Evolutionary conservation across 1,140 invertebrate species (phyloP).

Genomic region (Frieseomelitta varia): DNA sequence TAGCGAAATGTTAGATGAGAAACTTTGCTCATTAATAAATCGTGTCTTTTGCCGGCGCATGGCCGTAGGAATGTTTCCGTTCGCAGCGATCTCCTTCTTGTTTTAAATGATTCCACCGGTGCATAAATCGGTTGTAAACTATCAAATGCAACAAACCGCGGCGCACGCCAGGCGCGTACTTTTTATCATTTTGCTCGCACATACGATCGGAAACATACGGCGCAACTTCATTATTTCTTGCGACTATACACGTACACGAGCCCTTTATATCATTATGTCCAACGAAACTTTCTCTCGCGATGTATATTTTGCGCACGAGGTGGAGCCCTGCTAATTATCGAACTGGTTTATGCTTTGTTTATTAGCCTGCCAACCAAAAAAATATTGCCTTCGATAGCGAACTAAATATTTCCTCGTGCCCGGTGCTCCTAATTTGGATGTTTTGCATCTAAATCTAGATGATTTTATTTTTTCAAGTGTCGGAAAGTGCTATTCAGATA

Average conservation of each 20-base stretch:
- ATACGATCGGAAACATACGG: constrained; percentile 30
- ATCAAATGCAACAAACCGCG: not conserved
- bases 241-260: not conserved
- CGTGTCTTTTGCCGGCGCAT: not conserved
- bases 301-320: not conserved
- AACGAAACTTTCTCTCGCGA: not conserved
- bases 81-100: not conserved
- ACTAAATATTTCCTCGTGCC: not conserved
- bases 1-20: constrained; percentile 13
- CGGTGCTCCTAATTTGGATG: too few species aligned
- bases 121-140: not conserved
- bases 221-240: constrained; percentile 37
- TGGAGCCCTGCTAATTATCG: not conserved
- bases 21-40: constrained; percentile 22
- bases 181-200: constrained; percentile 10
- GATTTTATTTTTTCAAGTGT: too few species aligned
- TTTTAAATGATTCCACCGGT: constrained; percentile 10
- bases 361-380: not conserved
- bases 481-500: too few species aligned
- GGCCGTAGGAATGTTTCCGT: not conserved
- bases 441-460: too few species aligned
- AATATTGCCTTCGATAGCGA: not conserved
- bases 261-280: not conserved
- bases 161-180: constrained; percentile 3
- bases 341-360: constrained; percentile 13